These are phyloP conservation scores for Amphiprion percula DNA, from an alignment of 2,113 vertebrate genomes.

Conservation along the genomic window DNA sequence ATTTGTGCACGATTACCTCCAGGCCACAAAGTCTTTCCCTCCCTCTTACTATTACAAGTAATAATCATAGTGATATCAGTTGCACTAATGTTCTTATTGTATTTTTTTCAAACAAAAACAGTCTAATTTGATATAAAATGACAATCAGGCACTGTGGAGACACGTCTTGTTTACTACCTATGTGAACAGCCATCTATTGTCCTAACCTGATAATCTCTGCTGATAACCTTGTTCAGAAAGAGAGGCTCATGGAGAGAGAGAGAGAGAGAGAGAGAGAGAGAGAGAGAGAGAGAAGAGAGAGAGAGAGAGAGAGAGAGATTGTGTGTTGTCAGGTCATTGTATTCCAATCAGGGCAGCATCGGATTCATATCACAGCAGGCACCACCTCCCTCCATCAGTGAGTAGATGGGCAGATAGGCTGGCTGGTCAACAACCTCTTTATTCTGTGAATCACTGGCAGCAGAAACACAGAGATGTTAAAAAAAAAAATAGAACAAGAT, in stretches of 20 bases:
- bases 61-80: background rate
- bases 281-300: constrained; percentile 26
- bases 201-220: constrained; percentile 63
- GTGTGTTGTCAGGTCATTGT: constrained; percentile 57
- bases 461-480: constrained; percentile 23
- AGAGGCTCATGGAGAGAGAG: constrained; percentile 8
- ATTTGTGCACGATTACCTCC: background rate
- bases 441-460: constrained; percentile 28
- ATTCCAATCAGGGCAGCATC: constrained; percentile 66
- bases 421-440: constrained; percentile 61
- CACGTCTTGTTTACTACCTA: constrained; percentile 1
- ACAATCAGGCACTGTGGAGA: background rate
- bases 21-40: background rate
- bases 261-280: background rate
- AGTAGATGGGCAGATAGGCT: constrained; percentile 51
- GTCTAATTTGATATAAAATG: constrained; percentile 6
- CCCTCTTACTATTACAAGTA: background rate
- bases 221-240: constrained; percentile 70
- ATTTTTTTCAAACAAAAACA: background rate
- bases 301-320: constrained; percentile 6
- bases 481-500: background rate
- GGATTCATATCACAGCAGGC: constrained; percentile 71
- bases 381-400: constrained; percentile 23
- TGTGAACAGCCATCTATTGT: constrained; percentile 49
- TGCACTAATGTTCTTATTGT: background rate